Evolutionary conservation across 1,140 invertebrate genomes (phyloP).

Genomic region (Drosophila funebris): DNA sequence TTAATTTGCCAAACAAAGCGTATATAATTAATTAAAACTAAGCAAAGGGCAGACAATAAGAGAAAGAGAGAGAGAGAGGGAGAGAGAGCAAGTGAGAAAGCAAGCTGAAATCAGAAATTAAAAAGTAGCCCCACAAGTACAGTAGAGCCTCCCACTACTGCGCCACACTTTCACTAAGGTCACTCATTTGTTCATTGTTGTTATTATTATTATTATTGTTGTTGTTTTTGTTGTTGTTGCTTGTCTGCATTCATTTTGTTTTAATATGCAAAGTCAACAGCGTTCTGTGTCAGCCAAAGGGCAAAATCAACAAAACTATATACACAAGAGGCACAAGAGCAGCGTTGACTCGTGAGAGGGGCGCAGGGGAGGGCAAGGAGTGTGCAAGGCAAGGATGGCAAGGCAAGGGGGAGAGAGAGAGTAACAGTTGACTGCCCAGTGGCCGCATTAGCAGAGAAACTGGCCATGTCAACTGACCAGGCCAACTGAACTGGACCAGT

Average conservation of each 20-base stretch:
- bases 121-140: slow-evolving; percentile 71
- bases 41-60: slow-evolving; percentile 15
- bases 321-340: slow-evolving; percentile 17
- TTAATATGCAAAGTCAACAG: slow-evolving; percentile 80
- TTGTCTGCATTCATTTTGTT: slow-evolving; percentile 73
- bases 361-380: background rate
- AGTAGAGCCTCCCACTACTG: slow-evolving; percentile 15
- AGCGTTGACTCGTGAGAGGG: background rate
- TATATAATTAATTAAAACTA: slow-evolving; percentile 74
- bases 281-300: slow-evolving; percentile 74
- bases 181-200: slow-evolving; percentile 1
- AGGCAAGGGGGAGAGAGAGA: background rate
- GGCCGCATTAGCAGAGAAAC: slow-evolving; percentile 62
- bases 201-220: slow-evolving; percentile 7
- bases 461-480: slow-evolving; percentile 54
- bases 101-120: slow-evolving; percentile 54
- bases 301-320: slow-evolving; percentile 74
- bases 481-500: slow-evolving; percentile 51
- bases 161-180: slow-evolving; percentile 31
- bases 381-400: background rate
- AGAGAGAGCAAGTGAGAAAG: background rate
- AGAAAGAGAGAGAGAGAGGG: background rate
- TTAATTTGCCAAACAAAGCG: slow-evolving; percentile 75
- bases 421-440: slow-evolving; percentile 48
- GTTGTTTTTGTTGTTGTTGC: slow-evolving; percentile 30